Base-by-base conservation (phyloP, 2,797 vertebrate species). In the Bufotes viridis region DNA sequence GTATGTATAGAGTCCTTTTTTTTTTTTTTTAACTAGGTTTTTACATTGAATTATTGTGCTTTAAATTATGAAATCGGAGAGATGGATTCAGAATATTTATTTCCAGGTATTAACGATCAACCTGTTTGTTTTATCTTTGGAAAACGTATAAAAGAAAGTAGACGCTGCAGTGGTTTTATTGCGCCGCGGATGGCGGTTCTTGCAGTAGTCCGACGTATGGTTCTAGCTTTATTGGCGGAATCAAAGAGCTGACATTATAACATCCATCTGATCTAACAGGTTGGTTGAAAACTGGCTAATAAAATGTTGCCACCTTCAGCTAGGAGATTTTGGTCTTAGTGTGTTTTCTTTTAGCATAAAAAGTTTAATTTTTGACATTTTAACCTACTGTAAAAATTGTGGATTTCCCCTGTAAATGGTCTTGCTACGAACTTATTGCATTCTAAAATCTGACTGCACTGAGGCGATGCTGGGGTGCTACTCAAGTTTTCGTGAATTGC, bases 41-140 rank as follows among this genome's bases (percentile, higher is more conserved):
- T 85, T 85, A 85, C 57, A 63, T 85, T 76, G 22, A 76, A 85
- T 63, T 83, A 85, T 72, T 81, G 78, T 87, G 78, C 42, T 55
- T 55, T 87, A 87, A 87, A 74, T 87, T 87, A 86, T 86, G 22
- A 86, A 65, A 70, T 69, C 26, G 24, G 61, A 87, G 34, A 80
- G 26, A 26, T 49, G 13, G 24, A 69, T 34, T 29, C 22, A 72
- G 55, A 70, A 87, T 87, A 87, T 70, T 87, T 87, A 87, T 87
- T 81, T 81, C 18, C 78, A 70, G 42, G 24, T 86, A 86, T 67
- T 57, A 65, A 24, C 57, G n/a, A 61, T 76, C 72, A 63, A 58
- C 58, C 83, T 76, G 57, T 76, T 63, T 51, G 2, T 51, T 63
- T 63, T 69, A 69, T 51, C 57, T 26, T 72, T 83, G 22, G 65